phyloP scores from a whole-genome alignment of 2,888 invertebrate genomes.

The Diplazon laetatorius region DNA sequence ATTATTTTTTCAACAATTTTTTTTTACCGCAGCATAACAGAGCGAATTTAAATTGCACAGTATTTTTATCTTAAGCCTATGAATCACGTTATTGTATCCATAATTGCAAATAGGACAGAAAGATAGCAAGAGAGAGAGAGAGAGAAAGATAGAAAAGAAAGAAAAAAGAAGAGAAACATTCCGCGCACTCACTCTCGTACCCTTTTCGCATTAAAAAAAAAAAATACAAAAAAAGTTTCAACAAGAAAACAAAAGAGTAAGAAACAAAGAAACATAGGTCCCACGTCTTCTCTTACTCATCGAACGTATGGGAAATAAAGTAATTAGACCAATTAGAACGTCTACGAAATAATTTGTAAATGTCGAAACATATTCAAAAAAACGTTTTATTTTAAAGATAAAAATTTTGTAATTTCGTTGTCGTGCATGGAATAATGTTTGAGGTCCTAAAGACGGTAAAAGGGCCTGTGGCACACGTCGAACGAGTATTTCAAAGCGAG shows the following conservation, averaged over 20 bases:
- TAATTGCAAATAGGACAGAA: slow-evolving; percentile 32
- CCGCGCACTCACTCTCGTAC: slow-evolving; percentile 55
- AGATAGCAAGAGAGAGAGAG: too few species aligned
- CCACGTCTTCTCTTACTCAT: slow-evolving; percentile 56
- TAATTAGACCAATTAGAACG: too few species aligned
- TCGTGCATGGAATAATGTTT: slow-evolving; percentile 74
- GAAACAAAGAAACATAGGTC: too few species aligned
- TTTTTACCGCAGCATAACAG: slow-evolving; percentile 38
- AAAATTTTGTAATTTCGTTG: too few species aligned
- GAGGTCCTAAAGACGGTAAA: slow-evolving; percentile 70
- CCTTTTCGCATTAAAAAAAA: slow-evolving; percentile 40
- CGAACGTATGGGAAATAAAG: too few species aligned
- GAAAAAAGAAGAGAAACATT: slow-evolving; percentile 46
- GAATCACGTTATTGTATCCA: slow-evolving; percentile 51
- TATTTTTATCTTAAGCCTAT: slow-evolving; percentile 59
- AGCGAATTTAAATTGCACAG: slow-evolving; percentile 58
- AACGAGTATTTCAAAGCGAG: slow-evolving; percentile 12
- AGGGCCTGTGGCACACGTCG: slow-evolving; percentile 61
- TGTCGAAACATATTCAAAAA: too few species aligned
- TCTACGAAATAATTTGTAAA: too few species aligned
- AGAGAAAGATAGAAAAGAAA: neutral
- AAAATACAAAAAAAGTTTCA: too few species aligned
- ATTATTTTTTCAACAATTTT: too few species aligned
- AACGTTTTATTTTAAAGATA: too few species aligned
- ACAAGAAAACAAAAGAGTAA: too few species aligned